A percentile compares a stretch with the other conserved stretches of the same genome.
Conservation (phyloP, 2,888 invertebrate species). For the Agrenia bidenticulata region DNA sequence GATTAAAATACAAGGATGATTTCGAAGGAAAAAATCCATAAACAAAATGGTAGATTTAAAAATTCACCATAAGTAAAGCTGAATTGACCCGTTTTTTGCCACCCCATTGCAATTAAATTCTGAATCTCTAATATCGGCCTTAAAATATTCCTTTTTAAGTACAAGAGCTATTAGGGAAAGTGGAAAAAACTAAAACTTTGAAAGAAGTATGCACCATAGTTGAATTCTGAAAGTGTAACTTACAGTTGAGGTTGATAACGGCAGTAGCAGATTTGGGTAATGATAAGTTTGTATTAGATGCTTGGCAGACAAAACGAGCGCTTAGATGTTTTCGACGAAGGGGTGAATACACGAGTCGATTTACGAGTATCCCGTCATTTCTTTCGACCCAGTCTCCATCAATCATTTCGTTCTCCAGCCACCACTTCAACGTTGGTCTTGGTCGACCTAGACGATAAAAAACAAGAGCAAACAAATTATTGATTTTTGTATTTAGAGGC, state of each 20-base stretch:
- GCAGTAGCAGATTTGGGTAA: constrained; percentile 75
- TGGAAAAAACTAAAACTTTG: too few relatives aligned
- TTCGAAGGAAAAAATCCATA: too few relatives aligned
- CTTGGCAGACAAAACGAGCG: constrained; percentile 77
- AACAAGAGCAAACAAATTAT: constrained; percentile 17
- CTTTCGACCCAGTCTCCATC: constrained; percentile 76
- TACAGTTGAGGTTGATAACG: constrained; percentile 80
- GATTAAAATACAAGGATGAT: too few relatives aligned
- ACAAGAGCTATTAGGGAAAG: too few relatives aligned
- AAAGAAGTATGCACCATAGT: too few relatives aligned
- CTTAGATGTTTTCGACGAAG: constrained; percentile 81
- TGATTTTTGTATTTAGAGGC: constrained; percentile 16
- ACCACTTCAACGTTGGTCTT: constrained; percentile 78
- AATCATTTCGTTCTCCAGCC: constrained; percentile 77
- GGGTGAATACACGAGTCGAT: constrained; percentile 74
- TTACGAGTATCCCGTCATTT: constrained; percentile 71
- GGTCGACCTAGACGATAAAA: constrained; percentile 58
- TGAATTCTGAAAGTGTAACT: constrained; percentile 64
- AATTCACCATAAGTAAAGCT: too few relatives aligned
- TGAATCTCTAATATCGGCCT: too few relatives aligned
- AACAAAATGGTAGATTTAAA: too few relatives aligned
- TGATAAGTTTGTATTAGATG: constrained; percentile 75
- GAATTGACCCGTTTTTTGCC: too few relatives aligned
- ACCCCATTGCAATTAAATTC: too few relatives aligned
- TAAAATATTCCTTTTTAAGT: too few relatives aligned